Evolutionary conservation across 1,140 invertebrate genomes (phyloP).

Genomic region (Scaptomyza graminum): DNA sequence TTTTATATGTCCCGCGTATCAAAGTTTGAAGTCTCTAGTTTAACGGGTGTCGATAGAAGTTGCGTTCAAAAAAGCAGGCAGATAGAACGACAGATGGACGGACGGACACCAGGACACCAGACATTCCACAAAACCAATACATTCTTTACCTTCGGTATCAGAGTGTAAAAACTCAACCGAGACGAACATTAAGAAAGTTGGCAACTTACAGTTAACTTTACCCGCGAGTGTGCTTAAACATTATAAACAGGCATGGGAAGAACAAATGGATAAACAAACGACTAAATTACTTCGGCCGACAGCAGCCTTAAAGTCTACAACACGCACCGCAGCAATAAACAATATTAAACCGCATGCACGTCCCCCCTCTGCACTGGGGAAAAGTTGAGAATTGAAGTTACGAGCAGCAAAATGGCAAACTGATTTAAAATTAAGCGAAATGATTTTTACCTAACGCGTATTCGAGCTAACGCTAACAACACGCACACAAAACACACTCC

Average conservation of each 20-base stretch:
- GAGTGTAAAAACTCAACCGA: constrained; percentile 20
- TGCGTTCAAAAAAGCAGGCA: no score
- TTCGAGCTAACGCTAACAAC: constrained; percentile 6
- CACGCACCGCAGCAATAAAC: constrained; percentile 77
- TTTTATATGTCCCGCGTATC: no score
- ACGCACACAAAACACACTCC: constrained; percentile 23
- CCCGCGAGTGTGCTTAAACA: constrained; percentile 80
- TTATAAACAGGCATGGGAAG: constrained; percentile 63
- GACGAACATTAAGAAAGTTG: constrained; percentile 78
- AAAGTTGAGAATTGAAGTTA: constrained; percentile 12
- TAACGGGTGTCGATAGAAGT: no score
- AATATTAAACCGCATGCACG: constrained; percentile 63
- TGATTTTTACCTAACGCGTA: constrained; percentile 63
- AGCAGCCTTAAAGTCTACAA: constrained; percentile 70
- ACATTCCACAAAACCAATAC: no score
- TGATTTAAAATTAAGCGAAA: constrained; percentile 82
- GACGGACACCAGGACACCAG: no score
- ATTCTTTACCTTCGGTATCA: no score
- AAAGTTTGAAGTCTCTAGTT: no score
- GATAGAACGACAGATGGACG: no score
- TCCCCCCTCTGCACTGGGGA: neutral
- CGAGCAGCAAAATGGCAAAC: constrained; percentile 68
- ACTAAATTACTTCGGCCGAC: constrained; percentile 67
- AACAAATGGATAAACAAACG: constrained; percentile 58
- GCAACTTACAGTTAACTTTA: constrained; percentile 80